Evolutionary conservation across 2,113 vertebrate species (phyloP).

Genomic region (Cottus gobio): DNA sequence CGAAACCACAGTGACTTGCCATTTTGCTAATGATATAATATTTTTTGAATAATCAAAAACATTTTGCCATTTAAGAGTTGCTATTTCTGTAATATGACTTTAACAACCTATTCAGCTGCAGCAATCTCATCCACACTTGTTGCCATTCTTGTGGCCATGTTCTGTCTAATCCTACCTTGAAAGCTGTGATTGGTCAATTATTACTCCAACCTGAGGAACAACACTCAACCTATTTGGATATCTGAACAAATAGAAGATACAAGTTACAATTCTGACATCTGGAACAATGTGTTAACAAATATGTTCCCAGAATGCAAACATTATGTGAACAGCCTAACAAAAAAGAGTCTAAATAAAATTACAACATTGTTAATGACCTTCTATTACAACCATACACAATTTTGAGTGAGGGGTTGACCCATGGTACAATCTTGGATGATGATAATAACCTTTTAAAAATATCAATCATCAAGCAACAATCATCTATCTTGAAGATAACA

Average conservation of each 20-base stretch:
- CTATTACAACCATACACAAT: not conserved
- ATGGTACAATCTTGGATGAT: not conserved
- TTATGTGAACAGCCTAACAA: not conserved
- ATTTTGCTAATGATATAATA: too few relatives aligned
- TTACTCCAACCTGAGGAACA: not conserved
- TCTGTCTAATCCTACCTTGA: not conserved
- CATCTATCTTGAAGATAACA: not conserved
- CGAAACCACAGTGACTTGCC: not conserved
- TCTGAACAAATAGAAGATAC: not conserved
- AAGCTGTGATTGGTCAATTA: not conserved
- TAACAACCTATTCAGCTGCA: not conserved
- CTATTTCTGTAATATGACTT: not conserved
- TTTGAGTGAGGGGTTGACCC: too few relatives aligned
- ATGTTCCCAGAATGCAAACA: not conserved
- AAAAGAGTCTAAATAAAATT: not conserved
- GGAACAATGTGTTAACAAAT: not conserved
- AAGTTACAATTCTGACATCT: not conserved
- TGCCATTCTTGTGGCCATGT: not conserved
- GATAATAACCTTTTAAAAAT: not conserved
- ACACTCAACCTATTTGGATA: not conserved
- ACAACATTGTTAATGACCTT: not conserved
- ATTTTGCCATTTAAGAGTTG: not conserved
- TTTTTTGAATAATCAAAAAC: not conserved
- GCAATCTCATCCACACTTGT: not conserved
- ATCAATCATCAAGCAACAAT: too few relatives aligned